These are phyloP conservation scores for Julus scanicus DNA, from an alignment of 2,888 invertebrate species.

Conservation along the genomic window DNA sequence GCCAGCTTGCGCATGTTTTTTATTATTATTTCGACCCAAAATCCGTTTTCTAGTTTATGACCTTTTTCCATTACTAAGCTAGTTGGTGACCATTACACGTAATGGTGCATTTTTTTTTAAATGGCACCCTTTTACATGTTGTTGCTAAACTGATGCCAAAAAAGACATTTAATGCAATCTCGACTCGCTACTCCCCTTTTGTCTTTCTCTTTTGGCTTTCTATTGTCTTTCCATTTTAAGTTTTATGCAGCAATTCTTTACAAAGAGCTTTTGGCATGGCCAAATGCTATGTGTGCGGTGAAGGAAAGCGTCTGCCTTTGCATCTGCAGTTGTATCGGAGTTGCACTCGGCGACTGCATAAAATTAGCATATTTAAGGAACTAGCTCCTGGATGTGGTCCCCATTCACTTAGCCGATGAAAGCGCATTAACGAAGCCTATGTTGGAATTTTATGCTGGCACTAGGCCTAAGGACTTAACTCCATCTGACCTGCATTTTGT, in stretches of 20 bases:
- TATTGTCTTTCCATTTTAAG: conserved; percentile 22
- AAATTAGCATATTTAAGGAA: conserved; percentile 32
- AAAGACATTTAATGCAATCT: conserved; percentile 39
- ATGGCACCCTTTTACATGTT: conserved; percentile 39
- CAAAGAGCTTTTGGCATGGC: conserved; percentile 35
- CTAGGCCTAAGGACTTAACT: conserved; percentile 33
- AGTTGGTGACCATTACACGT: conserved; percentile 35
- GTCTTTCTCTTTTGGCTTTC: conserved; percentile 21
- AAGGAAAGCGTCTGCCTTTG: conserved; percentile 27
- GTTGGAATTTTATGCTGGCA: neutral
- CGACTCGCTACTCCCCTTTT: conserved; percentile 3
- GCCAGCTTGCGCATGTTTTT: conserved; percentile 20
- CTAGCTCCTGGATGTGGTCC: neutral
- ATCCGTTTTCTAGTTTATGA: conserved; percentile 31
- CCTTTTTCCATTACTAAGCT: conserved; percentile 42
- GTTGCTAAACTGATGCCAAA: conserved; percentile 39
- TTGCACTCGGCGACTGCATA: conserved; percentile 24
- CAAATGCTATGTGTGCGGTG: neutral
- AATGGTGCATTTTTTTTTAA: conserved; percentile 35
- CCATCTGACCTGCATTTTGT: neutral
- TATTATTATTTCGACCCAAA: conserved; percentile 31
- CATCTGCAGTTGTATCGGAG: conserved; percentile 2
- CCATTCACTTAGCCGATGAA: conserved; percentile 38
- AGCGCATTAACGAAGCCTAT: conserved; percentile 8
- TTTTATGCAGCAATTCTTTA: conserved; percentile 39